These are phyloP conservation scores for Egretta garzetta DNA, from an alignment of 2,113 vertebrate species.

Conservation along the genomic window DNA sequence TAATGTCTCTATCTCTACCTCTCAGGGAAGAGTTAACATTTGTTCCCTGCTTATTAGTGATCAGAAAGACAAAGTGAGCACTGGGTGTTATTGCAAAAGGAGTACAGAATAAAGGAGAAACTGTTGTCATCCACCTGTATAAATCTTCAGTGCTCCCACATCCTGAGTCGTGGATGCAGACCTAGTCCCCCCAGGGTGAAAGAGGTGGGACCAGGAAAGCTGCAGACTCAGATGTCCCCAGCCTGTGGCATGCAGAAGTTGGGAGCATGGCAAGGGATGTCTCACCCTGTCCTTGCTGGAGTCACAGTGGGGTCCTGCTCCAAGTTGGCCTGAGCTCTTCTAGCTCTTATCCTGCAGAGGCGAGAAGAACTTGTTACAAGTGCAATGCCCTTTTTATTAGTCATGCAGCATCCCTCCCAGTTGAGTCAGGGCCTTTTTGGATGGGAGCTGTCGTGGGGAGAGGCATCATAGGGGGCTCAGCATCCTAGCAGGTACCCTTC, in stretches of 20 bases:
- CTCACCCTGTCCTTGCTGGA: background rate
- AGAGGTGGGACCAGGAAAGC: background rate
- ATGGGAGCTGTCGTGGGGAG: fast-evolving
- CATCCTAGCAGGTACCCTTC: background rate
- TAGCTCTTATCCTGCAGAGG: background rate
- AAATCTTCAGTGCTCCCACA: background rate
- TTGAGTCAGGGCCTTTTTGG: background rate
- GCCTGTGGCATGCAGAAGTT: background rate
- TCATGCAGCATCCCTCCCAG: fast-evolving
- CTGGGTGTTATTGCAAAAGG: background rate
- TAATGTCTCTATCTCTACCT: background rate
- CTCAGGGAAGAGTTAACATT: background rate
- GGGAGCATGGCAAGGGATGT: background rate
- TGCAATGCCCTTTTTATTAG: background rate
- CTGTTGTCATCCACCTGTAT: background rate
- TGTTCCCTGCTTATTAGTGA: background rate
- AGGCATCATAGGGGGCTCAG: background rate
- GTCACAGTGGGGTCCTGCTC: background rate
- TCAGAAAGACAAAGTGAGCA: background rate
- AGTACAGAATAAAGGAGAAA: background rate
- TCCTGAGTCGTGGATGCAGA: background rate
- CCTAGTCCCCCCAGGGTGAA: background rate
- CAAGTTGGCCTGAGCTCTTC: fast-evolving
- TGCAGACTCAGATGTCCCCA: background rate
- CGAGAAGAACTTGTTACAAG: background rate